A percentile compares a stretch with the other conserved stretches of the same genome.
Conservation (phyloP, 2,888 invertebrate genomes). For the Agrotis clavis region DNA sequence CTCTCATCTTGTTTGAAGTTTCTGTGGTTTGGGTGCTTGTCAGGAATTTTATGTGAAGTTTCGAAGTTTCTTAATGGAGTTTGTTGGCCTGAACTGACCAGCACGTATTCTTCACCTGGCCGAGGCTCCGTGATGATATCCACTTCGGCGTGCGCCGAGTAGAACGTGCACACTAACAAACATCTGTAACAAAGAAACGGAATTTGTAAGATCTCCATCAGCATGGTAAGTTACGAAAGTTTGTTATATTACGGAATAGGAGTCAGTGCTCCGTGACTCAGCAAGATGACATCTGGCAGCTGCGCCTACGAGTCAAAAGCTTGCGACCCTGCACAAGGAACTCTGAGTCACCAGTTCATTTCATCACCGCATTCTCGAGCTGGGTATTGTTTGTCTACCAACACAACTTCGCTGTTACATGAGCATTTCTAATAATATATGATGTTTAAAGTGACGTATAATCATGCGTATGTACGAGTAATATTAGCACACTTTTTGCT, state of each 20-base stretch:
- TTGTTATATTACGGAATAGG: conserved; percentile 70
- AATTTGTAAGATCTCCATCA: conserved; percentile 62
- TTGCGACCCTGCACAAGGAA: conserved; percentile 73
- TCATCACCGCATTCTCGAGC: conserved; percentile 79
- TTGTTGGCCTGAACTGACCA: conserved; percentile 91
- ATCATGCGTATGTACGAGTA: conserved; percentile 59
- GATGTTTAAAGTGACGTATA: conserved; percentile 68
- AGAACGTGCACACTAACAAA: conserved; percentile 86
- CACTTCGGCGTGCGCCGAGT: conserved; percentile 87
- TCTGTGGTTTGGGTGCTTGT: conserved; percentile 84
- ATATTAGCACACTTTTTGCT: conserved; percentile 66
- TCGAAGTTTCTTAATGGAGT: conserved; percentile 91
- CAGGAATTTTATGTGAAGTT: conserved; percentile 94
- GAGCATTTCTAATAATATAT: conserved; percentile 65
- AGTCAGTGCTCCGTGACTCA: conserved; percentile 84
- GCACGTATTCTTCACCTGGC: conserved; percentile 93
- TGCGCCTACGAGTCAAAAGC: conserved; percentile 77
- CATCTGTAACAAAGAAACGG: conserved; percentile 87
- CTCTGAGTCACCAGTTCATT: conserved; percentile 83
- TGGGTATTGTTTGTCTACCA: conserved; percentile 69
- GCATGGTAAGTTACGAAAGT: conserved; percentile 75
- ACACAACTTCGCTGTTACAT: conserved; percentile 63
- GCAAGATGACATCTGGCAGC: conserved; percentile 81
- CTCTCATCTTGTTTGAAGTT: conserved; percentile 79
- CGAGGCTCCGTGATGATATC: conserved; percentile 92